Percentiles rank a stretch among this genome's conserved stretches.
Conservation (phyloP, 2,113 vertebrate genomes). For the Cygnus buccinator region DNA sequence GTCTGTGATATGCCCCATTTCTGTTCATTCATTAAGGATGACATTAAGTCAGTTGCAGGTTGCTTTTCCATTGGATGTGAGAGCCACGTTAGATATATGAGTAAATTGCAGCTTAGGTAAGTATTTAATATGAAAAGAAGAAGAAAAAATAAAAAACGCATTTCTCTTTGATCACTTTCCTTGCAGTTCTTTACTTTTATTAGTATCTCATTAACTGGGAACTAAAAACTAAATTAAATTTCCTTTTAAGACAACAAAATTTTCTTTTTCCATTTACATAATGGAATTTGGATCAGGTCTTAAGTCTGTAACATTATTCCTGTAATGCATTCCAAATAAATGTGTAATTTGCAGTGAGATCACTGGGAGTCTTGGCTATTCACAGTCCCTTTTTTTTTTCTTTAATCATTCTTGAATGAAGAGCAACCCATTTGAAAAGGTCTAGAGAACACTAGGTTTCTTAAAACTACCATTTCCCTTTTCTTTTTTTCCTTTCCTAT, state of each 20-base stretch:
- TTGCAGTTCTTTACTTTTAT: neutral
- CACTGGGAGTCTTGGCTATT: conserved; percentile 3
- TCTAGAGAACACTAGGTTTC: neutral
- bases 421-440: neutral
- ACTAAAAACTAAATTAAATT: conserved; percentile 7
- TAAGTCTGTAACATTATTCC: conserved; percentile 13
- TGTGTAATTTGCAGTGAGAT: conserved; percentile 45
- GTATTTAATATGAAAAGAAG: neutral
- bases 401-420: neutral
- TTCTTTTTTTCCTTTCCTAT: neutral
- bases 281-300: conserved; percentile 18
- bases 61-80: neutral
- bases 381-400: neutral
- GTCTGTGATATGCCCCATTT: neutral
- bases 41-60: neutral
- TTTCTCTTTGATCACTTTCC: neutral
- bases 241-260: conserved; percentile 1
- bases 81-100: neutral
- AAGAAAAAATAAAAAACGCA: too few species aligned
- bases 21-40: neutral
- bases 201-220: neutral
- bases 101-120: neutral
- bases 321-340: conserved; percentile 19
- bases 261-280: conserved; percentile 33
- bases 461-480: neutral